Base-by-base conservation (phyloP, 1,140 invertebrate genomes). In the Drosophila albomicans region DNA sequence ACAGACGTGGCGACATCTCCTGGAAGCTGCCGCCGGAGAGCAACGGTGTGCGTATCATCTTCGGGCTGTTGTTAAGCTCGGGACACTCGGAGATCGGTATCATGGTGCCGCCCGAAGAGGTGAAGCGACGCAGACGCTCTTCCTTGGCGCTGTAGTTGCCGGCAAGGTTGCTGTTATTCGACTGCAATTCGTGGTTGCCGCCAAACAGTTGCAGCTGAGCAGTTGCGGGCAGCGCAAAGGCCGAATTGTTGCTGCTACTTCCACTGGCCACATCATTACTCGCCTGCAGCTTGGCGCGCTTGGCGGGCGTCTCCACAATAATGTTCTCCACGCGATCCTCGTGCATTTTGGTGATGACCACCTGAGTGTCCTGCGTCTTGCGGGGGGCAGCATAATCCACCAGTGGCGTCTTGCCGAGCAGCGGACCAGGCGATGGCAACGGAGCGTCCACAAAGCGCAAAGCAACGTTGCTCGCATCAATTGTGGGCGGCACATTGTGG, bases 351-450 rank as follows among this genome's bases (percentile, higher is more conserved):
- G 90, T 92, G 2, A 92, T 92, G 0, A 92, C 82, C 16, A 92
- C 91, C 13, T 75, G 76, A 6, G 85, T 79, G n/a, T 85, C 84
- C 28, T 86, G 77, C 0, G 91, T 65, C 56, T 90, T 91, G 5
- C 72, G 65, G 0, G 82, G 79, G 1, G 79, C 77, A 0, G 86
- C 84, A 20, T 87, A 92, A 57, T 96, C 96, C n/a, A 97, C 95
- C 25, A 97, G 92, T 32, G 96, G 94, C 6, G 96, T 97, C 76
- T 96, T 96, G 2, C 96, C 96, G 13, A 97, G 93, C 67, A 97
- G 93, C 1, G 97, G 96, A 0, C 96, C 96, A 0, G 96, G 96
- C 7, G 96, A 97, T 6, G 96, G 95, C 6, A 96, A 91, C 0
- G 96, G 93, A 38, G 94, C 91, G 85, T 94, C 94, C 43, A 92